Evolutionary conservation across 2,888 invertebrate genomes (phyloP), one percentile per base, ranked within the genome.

Genomic region (Tinea trinotella): DNA sequence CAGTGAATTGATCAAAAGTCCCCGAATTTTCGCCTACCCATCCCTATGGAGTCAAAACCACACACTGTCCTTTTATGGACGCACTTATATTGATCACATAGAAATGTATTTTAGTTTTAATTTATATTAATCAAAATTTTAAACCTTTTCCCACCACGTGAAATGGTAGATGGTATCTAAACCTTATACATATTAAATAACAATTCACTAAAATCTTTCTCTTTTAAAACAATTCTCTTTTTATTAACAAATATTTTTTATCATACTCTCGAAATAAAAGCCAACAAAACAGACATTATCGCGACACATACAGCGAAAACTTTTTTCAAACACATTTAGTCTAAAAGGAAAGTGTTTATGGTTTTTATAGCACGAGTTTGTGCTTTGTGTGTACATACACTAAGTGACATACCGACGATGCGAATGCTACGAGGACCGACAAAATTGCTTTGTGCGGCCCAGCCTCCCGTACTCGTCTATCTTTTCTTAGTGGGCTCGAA

Each of bases 371-470:
- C 18, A 7, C 3, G 46, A 46, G 46, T 46, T 19, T 18, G 10
- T 19, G 46, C 46, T 46, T 46, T 19, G 19, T 46, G 46, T 46
- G 46, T 46, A 46, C 19, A 46, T 46, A 46, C 46, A 46, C 46
- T 46, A 46, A 46, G 46, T 46, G 46, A 46, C 46, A 46, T 46
- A 17, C 46, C 46, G 46, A 19, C 46, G 19, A 19, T 18, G 18
- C 19, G 18, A 46, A 46, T 19, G 19, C 40, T 40, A 40, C 13
- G 17, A 40, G 40, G 40, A 7, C 40, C 17, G 18, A 19, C 48
- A 48, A 48, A 48, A 48, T 48, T 48, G 48, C 48, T 48, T 48
- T 48, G 48, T 48, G 18, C 48, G 48, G 30, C 30, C 30, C 30
- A 30, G 7, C 40, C 15, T 15, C 40, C 50, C 22, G 50, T 20